Conservation (phyloP, 2,113 vertebrate genomes). For the Candoia aspera region DNA sequence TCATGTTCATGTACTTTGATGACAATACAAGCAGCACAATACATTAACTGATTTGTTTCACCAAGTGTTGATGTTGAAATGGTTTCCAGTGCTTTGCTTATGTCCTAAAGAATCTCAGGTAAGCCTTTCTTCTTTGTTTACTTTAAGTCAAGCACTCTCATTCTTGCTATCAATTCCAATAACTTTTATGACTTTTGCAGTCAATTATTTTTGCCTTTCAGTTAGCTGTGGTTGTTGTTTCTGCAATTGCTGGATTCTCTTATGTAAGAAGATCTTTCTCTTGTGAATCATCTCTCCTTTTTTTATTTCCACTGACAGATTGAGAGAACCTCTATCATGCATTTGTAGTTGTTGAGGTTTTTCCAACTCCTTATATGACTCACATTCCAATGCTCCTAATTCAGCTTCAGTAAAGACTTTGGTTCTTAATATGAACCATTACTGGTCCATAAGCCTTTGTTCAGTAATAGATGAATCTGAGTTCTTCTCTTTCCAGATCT, state of each 20-base stretch:
- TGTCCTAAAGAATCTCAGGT: background rate
- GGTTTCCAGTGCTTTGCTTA: background rate
- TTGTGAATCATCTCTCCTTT: background rate
- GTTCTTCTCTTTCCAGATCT: background rate
- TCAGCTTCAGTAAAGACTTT: background rate
- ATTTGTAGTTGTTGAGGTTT: background rate
- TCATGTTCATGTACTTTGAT: background rate
- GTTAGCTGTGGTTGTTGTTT: background rate
- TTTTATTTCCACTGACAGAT: background rate
- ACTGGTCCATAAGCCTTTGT: background rate
- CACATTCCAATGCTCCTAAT: background rate
- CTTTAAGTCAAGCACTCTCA: background rate
- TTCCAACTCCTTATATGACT: background rate
- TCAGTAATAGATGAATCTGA: background rate
- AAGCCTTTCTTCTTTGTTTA: background rate
- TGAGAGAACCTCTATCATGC: background rate
- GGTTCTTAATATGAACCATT: background rate
- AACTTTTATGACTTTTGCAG: background rate
- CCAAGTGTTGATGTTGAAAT: background rate
- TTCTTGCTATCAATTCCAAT: background rate
- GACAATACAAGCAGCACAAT: background rate
- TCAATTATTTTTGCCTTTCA: background rate
- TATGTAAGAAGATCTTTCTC: background rate
- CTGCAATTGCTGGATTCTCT: background rate
- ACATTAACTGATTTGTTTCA: background rate